These are phyloP conservation scores for Drosophila paracracens DNA, from an alignment of 2,888 invertebrate genomes.

Conservation along the genomic window DNA sequence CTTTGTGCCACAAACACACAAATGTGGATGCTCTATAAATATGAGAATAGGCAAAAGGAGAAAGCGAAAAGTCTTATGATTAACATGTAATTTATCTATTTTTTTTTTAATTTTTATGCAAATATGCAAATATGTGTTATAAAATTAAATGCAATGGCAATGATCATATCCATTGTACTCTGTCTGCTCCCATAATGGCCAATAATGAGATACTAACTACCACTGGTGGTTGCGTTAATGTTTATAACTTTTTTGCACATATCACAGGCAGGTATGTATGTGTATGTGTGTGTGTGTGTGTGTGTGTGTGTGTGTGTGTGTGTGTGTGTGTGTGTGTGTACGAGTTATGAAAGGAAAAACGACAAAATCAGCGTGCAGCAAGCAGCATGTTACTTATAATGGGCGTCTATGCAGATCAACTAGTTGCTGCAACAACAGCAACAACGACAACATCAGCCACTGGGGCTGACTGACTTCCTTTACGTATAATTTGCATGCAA, in stretches of 20 bases:
- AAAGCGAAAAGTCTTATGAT: slow-evolving; percentile 33
- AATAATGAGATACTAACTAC: slow-evolving; percentile 65
- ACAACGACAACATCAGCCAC: slow-evolving; percentile 8
- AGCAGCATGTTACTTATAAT: slow-evolving; percentile 57
- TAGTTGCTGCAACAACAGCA: slow-evolving; percentile 47
- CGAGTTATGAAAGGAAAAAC: slow-evolving; percentile 56
- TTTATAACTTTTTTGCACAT: slow-evolving; percentile 56
- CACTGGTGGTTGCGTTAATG: slow-evolving; percentile 43
- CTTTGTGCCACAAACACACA: slow-evolving; percentile 32
- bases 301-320: slow-evolving; percentile 13
- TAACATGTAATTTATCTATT: slow-evolving; percentile 39
- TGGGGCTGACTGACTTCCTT: slow-evolving; percentile 59
- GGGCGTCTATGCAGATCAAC: slow-evolving; percentile 64
- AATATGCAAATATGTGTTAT: slow-evolving; percentile 35
- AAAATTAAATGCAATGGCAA: slow-evolving; percentile 58
- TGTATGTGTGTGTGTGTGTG: slow-evolving; percentile 6
- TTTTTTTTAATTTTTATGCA: slow-evolving; percentile 3
- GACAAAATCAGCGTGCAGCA: slow-evolving; percentile 22
- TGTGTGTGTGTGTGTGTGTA: slow-evolving; percentile 11
- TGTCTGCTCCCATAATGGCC: slow-evolving; percentile 37
- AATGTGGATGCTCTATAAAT: neutral
- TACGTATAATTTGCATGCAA: slow-evolving; percentile 72
- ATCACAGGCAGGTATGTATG: neutral
- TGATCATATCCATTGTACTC: slow-evolving; percentile 62
- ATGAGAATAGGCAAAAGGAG: neutral